phyloP scores from a whole-genome alignment of 2,797 vertebrate species.

The Psittacula derbiana region DNA sequence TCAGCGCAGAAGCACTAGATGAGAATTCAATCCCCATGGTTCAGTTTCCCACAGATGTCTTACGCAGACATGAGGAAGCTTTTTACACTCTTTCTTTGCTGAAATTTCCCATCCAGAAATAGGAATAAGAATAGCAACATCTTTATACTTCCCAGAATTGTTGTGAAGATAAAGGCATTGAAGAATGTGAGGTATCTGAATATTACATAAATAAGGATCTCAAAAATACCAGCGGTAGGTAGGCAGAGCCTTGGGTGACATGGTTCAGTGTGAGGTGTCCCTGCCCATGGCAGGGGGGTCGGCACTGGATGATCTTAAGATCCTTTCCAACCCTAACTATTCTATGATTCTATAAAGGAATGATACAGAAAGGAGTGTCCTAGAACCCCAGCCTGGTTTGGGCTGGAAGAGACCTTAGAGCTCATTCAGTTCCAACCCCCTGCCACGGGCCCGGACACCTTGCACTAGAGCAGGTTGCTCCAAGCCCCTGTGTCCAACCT shows the following conservation, averaged over 20 bases:
- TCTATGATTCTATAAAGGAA: not conserved
- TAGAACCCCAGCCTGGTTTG: not conserved
- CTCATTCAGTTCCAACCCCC: not conserved
- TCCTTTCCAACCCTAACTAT: too few relatives aligned
- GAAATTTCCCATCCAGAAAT: not conserved
- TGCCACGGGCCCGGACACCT: not conserved
- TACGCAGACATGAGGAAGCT: not conserved
- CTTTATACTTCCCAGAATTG: fast-evolving
- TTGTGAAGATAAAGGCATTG: not conserved
- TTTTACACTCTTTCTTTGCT: not conserved
- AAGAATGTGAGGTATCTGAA: not conserved
- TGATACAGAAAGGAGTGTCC: not conserved
- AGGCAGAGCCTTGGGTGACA: too few relatives aligned
- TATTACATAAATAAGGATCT: not conserved
- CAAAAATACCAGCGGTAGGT: not conserved
- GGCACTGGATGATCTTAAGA: too few relatives aligned
- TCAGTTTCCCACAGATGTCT: not conserved
- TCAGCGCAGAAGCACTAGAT: not conserved
- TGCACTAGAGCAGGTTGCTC: not conserved
- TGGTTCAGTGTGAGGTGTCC: too few relatives aligned
- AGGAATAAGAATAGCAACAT: not conserved
- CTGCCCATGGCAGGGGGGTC: too few relatives aligned
- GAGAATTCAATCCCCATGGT: not conserved
- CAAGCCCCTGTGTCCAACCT: not conserved
- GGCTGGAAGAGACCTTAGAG: not conserved